A percentile compares a stretch with the other conserved stretches of the same genome.
Conservation (phyloP, 2,113 vertebrate genomes). For the Oreocharis arfaki region DNA sequence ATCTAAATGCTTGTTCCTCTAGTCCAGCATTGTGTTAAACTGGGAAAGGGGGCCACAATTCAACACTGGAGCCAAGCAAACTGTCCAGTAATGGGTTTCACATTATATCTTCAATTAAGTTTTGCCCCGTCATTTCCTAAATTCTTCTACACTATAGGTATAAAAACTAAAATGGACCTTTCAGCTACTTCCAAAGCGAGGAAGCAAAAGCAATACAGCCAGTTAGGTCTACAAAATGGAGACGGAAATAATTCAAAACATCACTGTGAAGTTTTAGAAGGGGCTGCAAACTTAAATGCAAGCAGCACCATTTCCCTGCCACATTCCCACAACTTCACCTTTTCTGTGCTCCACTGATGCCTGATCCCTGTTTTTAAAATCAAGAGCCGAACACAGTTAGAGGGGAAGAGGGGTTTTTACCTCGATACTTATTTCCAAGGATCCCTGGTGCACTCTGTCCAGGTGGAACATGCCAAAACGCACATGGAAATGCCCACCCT, state of each 20-base stretch:
- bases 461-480: too few relatives aligned
- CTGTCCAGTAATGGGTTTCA: neutral
- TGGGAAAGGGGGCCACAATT: neutral
- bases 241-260: neutral
- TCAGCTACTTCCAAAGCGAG: neutral
- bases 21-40: neutral
- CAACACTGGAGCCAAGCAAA: neutral
- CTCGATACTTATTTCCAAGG: too few relatives aligned
- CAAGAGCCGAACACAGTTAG: too few relatives aligned
- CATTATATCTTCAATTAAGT: neutral
- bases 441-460: too few relatives aligned
- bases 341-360: too few relatives aligned
- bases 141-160: neutral
- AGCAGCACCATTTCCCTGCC: neutral
- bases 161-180: neutral
- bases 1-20: neutral
- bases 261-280: neutral
- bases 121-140: neutral
- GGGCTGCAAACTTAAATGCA: neutral
- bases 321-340: neutral
- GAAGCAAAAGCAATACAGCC: neutral
- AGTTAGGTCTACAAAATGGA: neutral
- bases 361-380: too few relatives aligned
- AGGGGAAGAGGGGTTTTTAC: too few relatives aligned
- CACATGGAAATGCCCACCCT: too few relatives aligned